Percentiles rank a stretch among this genome's conserved stretches.
phyloP scores from a whole-genome alignment of 1,140 invertebrate species.

The Cydia pomonella region DNA sequence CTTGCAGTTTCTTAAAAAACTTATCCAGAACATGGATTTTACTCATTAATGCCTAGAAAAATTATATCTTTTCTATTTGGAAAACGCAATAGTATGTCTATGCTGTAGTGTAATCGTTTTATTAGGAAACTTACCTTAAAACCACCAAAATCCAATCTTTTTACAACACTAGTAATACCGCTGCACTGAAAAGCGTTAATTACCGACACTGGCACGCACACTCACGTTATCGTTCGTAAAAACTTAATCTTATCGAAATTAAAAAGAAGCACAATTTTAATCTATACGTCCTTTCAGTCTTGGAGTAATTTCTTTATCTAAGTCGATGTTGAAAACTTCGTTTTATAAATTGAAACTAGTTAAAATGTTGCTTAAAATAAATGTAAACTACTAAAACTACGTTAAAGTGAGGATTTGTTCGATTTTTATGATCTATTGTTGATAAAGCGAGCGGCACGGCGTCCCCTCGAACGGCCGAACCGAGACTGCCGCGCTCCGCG shows the following conservation, averaged over 20 bases:
- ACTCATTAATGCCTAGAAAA: no score
- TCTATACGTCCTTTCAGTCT: constrained; percentile 27
- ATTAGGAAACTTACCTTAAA: constrained; percentile 16
- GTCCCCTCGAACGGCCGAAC: constrained; percentile 51
- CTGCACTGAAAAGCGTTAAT: constrained; percentile 31
- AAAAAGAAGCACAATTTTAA: constrained; percentile 29
- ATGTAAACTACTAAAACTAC: constrained; percentile 7
- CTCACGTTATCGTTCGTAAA: constrained; percentile 21
- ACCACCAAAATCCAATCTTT: constrained; percentile 23
- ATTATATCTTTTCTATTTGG: no score
- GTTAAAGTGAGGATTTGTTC: constrained; percentile 14
- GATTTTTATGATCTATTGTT: constrained; percentile 31
- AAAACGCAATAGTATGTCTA: no score
- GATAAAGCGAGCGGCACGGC: neutral
- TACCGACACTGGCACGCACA: constrained; percentile 28
- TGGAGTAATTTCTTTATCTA: constrained; percentile 12
- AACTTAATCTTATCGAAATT: constrained; percentile 32
- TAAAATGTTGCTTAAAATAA: neutral
- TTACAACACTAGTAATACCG: constrained; percentile 21
- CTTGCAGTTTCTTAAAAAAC: no score
- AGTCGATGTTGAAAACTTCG: constrained; percentile 7
- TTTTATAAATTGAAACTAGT: constrained; percentile 1
- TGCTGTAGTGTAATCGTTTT: neutral
- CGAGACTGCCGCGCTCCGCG: constrained; percentile 62
- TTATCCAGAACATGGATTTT: no score